Base-by-base conservation (phyloP, 1,140 invertebrate species). In the Batillaria attramentaria region DNA sequence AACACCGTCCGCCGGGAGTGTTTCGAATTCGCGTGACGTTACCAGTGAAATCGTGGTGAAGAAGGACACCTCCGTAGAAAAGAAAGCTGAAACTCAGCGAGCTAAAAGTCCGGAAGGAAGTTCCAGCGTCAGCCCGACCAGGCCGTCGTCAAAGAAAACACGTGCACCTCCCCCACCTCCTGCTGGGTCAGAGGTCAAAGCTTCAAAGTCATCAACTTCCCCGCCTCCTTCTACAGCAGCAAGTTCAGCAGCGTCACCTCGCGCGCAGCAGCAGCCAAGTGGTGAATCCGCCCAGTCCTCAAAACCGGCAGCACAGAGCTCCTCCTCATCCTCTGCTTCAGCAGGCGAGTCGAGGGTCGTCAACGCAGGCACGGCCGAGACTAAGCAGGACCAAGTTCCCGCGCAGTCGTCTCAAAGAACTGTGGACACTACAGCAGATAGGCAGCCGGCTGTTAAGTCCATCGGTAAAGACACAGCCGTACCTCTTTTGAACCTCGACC, bases 141-240 rank as follows among this genome's bases (percentile, higher is more conserved):
- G 18, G 20, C 37, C 50, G 28, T 62, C 74, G 4, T 69, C 65
- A 18, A 83, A 78, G 50, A 75, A 81, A 66, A 72, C 82, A 46
- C 78, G 73, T 77, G 69, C 74, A 24, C 62, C 79, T 18, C 43
- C 66, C 37, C 70, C 62, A 37, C 69, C 78, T 46, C 42, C 57
- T 31, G 62, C n/a, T 39, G 75, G 0, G n/a, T 41, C 72, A 6
- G 24, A 39, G 5, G 70, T 28, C 10, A 1, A 10, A 6, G 8
- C 70, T 2, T 31, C 70, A 1, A 16, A 28, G 8, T 46, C 70
- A 31, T 13, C 70, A 33, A 28, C 42, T 2, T 28, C 10, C 33
- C 62, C 62, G 33, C 24, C 62, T 66, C 24, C 10, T 35, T 28
- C 33, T 66, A 28, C 33, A 66, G 33, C 24, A 66, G 24, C 28